Evolutionary conservation across 2,888 invertebrate species (phyloP), one percentile per base, ranked within the genome.

Genomic region (Anticlea derivata): DNA sequence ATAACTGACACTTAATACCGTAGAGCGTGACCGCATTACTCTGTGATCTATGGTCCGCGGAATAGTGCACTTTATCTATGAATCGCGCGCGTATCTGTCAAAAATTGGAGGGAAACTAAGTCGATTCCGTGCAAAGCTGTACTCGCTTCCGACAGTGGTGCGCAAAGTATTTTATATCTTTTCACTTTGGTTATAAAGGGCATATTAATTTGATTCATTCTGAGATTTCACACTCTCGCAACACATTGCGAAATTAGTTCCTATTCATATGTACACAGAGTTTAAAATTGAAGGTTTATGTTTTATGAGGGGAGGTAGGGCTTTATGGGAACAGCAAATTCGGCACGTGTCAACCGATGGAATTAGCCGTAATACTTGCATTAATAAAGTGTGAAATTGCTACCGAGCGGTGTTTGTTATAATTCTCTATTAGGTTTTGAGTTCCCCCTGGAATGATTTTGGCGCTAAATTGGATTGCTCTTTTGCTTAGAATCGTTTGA

Each of bases 361-460:
- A 86, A 88, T 89, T 88, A 88, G 86, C 81, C 70, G 74, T 89
- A 89, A 90, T 90, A 87, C 89, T 88, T 83, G 82, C 85, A 87
- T 86, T 90, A 89, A 90, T 90, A 89, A 89, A 90, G 90, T 90
- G 90, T 90, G 89, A 90, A 91, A 91, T 91, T 89, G 88, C 82
- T 78, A 86, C 87, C 83, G 47, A 76, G 68, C 78, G 62, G 65
- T 86, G 83, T 86, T 88, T 84, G 86, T 84, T 86, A 81, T 87
- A 85, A 88, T 86, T 83, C 86, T 78, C 77, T 86, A 86, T 88
- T 85, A 82, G 72, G 66, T 75, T 80, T 81, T 74, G 68, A 66
- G 62, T 66, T 68, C 63, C 64, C 70, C 72, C 66, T 65, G 68
- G 38, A 43, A 29, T 26, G 13, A 31, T 33, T 48, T 27, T 49